Base-by-base conservation (phyloP, 1,140 invertebrate genomes). In the Leptoteleia sp. region DNA sequence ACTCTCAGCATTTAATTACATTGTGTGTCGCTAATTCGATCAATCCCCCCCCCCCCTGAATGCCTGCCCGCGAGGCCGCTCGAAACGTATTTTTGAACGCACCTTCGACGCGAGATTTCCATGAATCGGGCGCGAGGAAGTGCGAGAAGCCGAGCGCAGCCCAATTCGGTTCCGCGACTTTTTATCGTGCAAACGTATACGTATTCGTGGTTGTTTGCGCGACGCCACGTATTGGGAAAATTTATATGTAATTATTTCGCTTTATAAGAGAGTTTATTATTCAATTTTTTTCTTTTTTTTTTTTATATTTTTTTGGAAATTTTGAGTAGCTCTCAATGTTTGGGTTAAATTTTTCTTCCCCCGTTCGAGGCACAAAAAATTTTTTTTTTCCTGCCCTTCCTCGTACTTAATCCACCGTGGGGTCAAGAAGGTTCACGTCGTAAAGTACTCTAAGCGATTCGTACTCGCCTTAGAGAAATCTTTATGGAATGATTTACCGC, bases 1-100 rank as follows among this genome's bases (percentile, higher is more conserved):
- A 27, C 31, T 42, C 62, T 31, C 42, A 48, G 13, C 42, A 3
- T 68, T 65, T 68, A 70, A 75, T 75, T 75, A 57, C 59, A 16
- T 64, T 52, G 52, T 61, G 61, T 62, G 71, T 76, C 72, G 62
- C 62, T 72, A 76, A 72, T 76, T 80, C 67, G 59, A 76, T 73
- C 67, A 70, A 76, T 68, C 45, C 19, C 76, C 38, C 70, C 67
- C 64, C 71, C 62, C 45, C 19, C 76, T 31, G 25, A 73, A 64
- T 45, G 35, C 43, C 16, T 27, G 37, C 22, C 3, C 17, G 15
- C 22, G 12, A 35, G 29, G 19, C 40, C 15, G 15, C 33, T 35
- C 17, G 33, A 11, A 11, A 4, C 19, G 9, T 50, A 50, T 31
- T 64, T 64, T 64, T 25, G 15, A 29, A 13, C 33, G 13, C 33